Base-by-base conservation (phyloP, 2,797 vertebrate genomes). In the Psittacula echo region DNA sequence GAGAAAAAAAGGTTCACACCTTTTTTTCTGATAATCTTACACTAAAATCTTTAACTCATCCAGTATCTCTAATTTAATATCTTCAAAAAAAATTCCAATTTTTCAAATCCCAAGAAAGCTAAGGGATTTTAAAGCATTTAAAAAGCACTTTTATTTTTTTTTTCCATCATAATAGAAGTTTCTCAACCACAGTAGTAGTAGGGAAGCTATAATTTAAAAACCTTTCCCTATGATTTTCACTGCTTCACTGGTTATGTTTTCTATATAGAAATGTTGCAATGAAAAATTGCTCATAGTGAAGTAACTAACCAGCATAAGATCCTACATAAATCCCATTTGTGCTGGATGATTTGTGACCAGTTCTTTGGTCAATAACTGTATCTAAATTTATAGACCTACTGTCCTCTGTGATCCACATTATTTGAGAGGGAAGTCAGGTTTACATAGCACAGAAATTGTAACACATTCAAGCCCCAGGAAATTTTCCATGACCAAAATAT, bases 301-400 rank as follows among this genome's bases (percentile, higher is more conserved):
- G 84, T 68, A 91, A 80, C 61, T 87, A 91, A 75, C 23, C 53
- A 45, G 37, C 39, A 50, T 56, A 90, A 89, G 42, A 77, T 50
- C 61, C 42, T 47, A 66, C 73, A 93, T 92, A 94, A 97, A 96
- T 95, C 73, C 76, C 54, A 23, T 67, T 58, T 82, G 77, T 77
- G 65, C 44, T 80, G 65, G 41, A 64, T 83, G 56, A 94, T 95
- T 90, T 85, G n/a, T 90, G 77, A 29, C 30, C 32, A 81, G 62
- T 78, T 90, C 71, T 92, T 84, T 74, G 75, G 51, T 78, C 90
- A 94, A 77, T 90, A 95, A 58, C 50, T 71, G 21, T 39, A 73
- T 50, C 76, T 30, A 85, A 72, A 94, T 92, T 90, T 92, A 93
- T 80, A 78, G 70, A 79, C 26, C 44, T 74, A 32, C 61, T 9